Percentiles rank a stretch among this genome's conserved stretches.
These are phyloP conservation scores for Rhopalosiphum padi DNA, from an alignment of 1,140 invertebrate genomes.

Conservation along the genomic window DNA sequence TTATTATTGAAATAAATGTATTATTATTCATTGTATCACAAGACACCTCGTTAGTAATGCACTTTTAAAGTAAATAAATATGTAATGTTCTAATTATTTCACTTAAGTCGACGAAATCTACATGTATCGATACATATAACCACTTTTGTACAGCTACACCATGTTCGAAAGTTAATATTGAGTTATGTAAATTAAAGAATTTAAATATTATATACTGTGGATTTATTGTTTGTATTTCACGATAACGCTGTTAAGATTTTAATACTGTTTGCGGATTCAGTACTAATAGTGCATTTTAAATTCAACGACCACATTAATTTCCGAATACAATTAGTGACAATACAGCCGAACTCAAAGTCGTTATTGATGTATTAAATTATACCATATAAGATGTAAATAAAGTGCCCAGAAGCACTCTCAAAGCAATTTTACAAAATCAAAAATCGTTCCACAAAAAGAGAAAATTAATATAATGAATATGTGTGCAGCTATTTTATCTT, in stretches of 20 bases:
- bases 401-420: neutral
- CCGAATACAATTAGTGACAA: neutral
- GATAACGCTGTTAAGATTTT: constrained; percentile 8
- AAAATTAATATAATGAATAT: neutral
- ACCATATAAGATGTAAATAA: neutral
- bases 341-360: neutral
- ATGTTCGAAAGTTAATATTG: neutral
- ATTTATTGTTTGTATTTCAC: neutral
- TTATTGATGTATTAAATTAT: neutral
- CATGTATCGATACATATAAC: neutral
- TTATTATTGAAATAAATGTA: neutral
- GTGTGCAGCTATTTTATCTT: neutral
- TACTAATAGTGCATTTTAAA: constrained; percentile 30
- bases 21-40: neutral
- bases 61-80: constrained; percentile 41
- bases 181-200: constrained; percentile 39
- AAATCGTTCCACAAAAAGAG: neutral
- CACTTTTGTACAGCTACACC: neutral
- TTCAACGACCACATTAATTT: constrained; percentile 43
- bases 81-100: constrained; percentile 44
- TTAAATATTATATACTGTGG: constrained; percentile 7
- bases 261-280: constrained; percentile 21
- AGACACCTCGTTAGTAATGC: constrained; percentile 26
- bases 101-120: neutral
- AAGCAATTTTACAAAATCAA: neutral